These are phyloP conservation scores for Hydrolagus colliei DNA, from an alignment of 2,797 vertebrate genomes.

Conservation along the genomic window DNA sequence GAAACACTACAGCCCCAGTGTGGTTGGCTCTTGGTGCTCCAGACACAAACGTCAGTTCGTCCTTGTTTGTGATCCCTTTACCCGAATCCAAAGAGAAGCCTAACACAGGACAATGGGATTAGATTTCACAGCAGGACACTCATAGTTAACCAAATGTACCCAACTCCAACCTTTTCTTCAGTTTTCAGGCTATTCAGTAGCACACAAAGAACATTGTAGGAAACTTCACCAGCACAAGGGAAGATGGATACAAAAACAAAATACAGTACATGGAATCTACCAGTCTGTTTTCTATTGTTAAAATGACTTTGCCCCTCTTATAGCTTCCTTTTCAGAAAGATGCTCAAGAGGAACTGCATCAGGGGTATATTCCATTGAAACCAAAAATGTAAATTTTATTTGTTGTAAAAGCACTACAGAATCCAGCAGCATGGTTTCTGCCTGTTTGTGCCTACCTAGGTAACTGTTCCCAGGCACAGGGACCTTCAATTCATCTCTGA, in stretches of 20 bases:
- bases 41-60: slow-evolving; percentile 79
- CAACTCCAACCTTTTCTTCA: too few species aligned
- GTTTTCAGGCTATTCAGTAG: too few species aligned
- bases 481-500: slow-evolving; percentile 65
- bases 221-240: too few species aligned
- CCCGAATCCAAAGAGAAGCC: slow-evolving; percentile 93
- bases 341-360: neutral
- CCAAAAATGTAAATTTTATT: too few species aligned
- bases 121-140: neutral
- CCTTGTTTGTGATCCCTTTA: slow-evolving; percentile 66
- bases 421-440: too few species aligned
- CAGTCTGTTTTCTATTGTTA: neutral
- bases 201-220: too few species aligned
- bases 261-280: neutral
- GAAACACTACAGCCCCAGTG: slow-evolving; percentile 80
- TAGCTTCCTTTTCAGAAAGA: neutral
- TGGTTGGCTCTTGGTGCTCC: slow-evolving; percentile 92
- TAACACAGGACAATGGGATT: slow-evolving; percentile 40
- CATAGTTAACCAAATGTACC: too few species aligned
- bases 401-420: too few species aligned
- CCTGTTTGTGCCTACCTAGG: slow-evolving; percentile 71
- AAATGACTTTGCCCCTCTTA: neutral
- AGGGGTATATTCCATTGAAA: neutral
- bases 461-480: slow-evolving; percentile 91
- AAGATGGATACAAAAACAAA: neutral